Percentiles rank a stretch among this genome's conserved stretches.
Evolutionary conservation across 2,888 invertebrate species (phyloP).

Genomic region (Macrophya annulata): DNA sequence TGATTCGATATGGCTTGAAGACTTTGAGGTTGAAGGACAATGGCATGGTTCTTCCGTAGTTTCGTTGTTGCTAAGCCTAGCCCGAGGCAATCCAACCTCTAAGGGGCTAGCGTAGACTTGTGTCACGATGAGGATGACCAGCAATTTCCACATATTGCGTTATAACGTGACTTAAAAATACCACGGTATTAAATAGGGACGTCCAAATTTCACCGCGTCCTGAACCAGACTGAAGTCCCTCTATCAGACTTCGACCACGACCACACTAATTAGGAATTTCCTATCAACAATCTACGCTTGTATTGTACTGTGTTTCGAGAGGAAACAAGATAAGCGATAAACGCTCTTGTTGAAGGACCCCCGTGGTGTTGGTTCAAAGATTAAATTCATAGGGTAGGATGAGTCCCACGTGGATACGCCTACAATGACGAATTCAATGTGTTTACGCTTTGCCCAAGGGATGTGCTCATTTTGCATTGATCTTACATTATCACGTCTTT

Average conservation of each 20-base stretch:
- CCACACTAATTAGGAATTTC: constrained; percentile 45
- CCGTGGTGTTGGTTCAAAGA: constrained; percentile 12
- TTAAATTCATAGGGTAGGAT: not conserved
- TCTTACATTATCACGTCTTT: not conserved
- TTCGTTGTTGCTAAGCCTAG: not conserved
- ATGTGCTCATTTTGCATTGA: constrained; percentile 26
- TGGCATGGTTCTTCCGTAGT: constrained; percentile 45
- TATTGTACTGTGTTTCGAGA: constrained; percentile 41
- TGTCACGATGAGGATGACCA: constrained; percentile 26
- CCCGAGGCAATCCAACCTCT: not conserved
- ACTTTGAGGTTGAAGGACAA: constrained; percentile 33
- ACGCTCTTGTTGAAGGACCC: constrained; percentile 40
- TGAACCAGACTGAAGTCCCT: constrained; percentile 39
- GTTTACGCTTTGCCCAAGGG: not conserved
- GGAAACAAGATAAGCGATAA: constrained; percentile 46
- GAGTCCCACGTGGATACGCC: constrained; percentile 10
- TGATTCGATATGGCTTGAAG: constrained; percentile 43
- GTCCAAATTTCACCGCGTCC: constrained; percentile 41
- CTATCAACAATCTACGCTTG: constrained; percentile 31
- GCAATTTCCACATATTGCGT: constrained; percentile 42
- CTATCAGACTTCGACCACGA: constrained; percentile 6
- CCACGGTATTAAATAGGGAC: not conserved
- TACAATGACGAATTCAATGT: constrained; percentile 43
- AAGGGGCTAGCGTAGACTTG: constrained; percentile 20
- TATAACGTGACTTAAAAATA: not conserved